A percentile compares a stretch with the other conserved stretches of the same genome.
Conservation (phyloP, 1,140 invertebrate genomes). For the Globodera rostochiensis region DNA sequence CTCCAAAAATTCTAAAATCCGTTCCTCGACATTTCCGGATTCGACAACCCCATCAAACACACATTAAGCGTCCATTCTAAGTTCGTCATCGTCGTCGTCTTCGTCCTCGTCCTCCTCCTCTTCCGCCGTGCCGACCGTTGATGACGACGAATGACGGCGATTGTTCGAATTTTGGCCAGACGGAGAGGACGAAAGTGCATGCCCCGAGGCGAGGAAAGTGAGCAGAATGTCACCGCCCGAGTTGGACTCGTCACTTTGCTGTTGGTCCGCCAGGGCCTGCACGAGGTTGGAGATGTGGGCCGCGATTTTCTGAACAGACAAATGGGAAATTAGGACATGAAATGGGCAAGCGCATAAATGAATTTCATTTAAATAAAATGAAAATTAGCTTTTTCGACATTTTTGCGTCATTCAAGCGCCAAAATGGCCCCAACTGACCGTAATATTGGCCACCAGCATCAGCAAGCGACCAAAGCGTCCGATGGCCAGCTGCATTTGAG, state of each 20-base stretch:
- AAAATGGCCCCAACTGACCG: slow-evolving; percentile 44
- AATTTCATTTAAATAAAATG: too few relatives aligned
- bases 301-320: slow-evolving; percentile 16
- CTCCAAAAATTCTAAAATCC: background rate
- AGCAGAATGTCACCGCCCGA: slow-evolving; percentile 16
- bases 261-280: slow-evolving; percentile 14
- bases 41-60: background rate
- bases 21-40: background rate
- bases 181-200: background rate
- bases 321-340: background rate
- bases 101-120: slow-evolving; percentile 14
- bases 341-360: background rate
- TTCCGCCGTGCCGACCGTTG: slow-evolving; percentile 6
- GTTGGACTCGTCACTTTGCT: slow-evolving; percentile 18
- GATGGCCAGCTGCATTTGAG: slow-evolving; percentile 45
- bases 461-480: slow-evolving; percentile 54
- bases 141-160: background rate
- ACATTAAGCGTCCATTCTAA: background rate
- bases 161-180: background rate
- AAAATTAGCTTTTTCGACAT: too few relatives aligned
- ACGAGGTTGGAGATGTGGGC: slow-evolving; percentile 24
- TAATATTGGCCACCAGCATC: slow-evolving; percentile 55
- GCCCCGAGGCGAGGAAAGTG: slow-evolving; percentile 7
- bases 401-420: too few relatives aligned
- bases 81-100: background rate